phyloP scores from a whole-genome alignment of 1,140 invertebrate genomes.

The Diuraphis noxia region DNA sequence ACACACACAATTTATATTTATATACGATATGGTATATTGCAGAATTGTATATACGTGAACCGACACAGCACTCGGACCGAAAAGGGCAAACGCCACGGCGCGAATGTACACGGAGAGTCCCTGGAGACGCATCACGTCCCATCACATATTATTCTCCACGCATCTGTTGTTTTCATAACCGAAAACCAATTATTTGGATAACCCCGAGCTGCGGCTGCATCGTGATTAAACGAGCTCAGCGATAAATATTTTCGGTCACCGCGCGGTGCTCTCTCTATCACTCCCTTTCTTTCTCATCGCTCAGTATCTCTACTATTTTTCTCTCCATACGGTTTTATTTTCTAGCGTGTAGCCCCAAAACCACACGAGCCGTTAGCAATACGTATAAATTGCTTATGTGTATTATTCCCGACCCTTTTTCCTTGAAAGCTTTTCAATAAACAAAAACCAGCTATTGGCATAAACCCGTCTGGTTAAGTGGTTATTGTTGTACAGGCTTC shows the following conservation, averaged over 20 bases:
- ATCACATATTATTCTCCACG: constrained; percentile 32
- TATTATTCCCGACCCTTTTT: neutral
- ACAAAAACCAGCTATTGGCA: constrained; percentile 30
- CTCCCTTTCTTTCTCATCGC: neutral
- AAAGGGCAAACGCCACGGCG: neutral
- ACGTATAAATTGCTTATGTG: neutral
- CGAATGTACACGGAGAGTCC: neutral
- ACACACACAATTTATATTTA: neutral
- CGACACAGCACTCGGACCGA: neutral
- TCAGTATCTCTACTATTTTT: neutral
- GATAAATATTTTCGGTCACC: constrained; percentile 30
- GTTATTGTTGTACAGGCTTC: constrained; percentile 39
- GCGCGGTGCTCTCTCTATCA: neutral
- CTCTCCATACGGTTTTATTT: neutral
- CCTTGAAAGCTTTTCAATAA: constrained; percentile 40
- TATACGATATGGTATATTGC: neutral
- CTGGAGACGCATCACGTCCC: constrained; percentile 8
- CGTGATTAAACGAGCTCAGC: constrained; percentile 25
- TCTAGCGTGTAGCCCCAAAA: neutral
- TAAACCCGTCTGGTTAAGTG: constrained; percentile 28
- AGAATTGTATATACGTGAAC: neutral
- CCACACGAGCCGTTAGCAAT: neutral
- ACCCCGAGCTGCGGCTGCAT: neutral
- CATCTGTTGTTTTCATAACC: constrained; percentile 49
- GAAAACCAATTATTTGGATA: constrained; percentile 49